Base-by-base conservation (phyloP, 2,113 vertebrate genomes). In the Struthio camelus region DNA sequence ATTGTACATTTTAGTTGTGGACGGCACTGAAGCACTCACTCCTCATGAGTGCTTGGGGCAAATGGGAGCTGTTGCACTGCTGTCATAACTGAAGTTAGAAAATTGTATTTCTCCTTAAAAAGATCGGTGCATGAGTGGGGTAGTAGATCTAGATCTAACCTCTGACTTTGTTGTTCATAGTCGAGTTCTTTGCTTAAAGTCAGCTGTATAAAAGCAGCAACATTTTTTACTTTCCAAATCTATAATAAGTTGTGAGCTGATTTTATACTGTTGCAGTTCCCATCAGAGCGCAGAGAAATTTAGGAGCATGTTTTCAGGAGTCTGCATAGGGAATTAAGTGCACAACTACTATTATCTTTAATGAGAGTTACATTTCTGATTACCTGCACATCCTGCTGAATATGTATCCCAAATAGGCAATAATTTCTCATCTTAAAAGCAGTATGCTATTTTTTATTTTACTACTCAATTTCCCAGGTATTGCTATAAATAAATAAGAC, bases 401-500 rank as follows among this genome's bases (percentile, higher is more conserved):
- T 34, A 59, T 16, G 10, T 30, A 16, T 80, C 93, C 83, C 83
- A 90, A 1, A 56, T 6, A 84, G 78, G 72, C 72, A 75, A 5
- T 61, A 76, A 84, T 53, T 85, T 66, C 19, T 81, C 70, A 9
- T 80, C 24, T 81, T 87, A 16, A 67, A 89, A 64, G 48, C 70
- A 65, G 51, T 25, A 0, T 15, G 44, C 32, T 27, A 3, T 40
- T 90, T 85, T 70, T 53, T 70, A n/a, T 42, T 85, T 95, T 90
- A 58, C 71, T 85, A 12, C 81, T 44, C 24, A 36, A 25, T 93
- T 96, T 94, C 70, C 66, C 34, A 42, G 88, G 77, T 85, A 58
- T 40, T 82, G 59, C 67, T 73, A 15, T 92, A 95, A 95, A 89
- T 85, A 93, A 94, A 11, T 44, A 65, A 78, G 70, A 61, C 59